phyloP scores from a whole-genome alignment of 2,113 vertebrate genomes.

The Pachypanchax playfairii region DNA sequence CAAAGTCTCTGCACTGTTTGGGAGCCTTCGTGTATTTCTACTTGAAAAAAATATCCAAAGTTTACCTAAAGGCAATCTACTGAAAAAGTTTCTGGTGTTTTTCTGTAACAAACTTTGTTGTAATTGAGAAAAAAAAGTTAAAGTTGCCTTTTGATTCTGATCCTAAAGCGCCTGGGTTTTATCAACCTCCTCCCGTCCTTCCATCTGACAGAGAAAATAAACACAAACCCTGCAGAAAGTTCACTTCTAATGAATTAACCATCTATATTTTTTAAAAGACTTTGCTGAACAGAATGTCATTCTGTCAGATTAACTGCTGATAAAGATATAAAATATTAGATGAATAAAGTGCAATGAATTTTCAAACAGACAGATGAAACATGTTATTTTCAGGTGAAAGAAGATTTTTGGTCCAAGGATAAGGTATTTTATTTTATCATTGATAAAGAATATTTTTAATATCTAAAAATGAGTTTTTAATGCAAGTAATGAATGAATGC shows the following conservation, averaged over 20 bases:
- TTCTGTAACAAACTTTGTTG: slow-evolving; percentile 12
- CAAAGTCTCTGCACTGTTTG: slow-evolving; percentile 23
- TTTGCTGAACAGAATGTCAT: neutral
- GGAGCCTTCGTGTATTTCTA: slow-evolving; percentile 49
- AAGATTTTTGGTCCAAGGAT: too few species aligned
- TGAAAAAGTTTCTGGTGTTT: slow-evolving; percentile 30
- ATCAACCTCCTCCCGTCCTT: slow-evolving; percentile 26
- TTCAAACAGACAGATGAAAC: too few species aligned
- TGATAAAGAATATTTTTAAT: too few species aligned
- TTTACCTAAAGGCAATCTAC: slow-evolving; percentile 15
- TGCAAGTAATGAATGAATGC: too few species aligned
- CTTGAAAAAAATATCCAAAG: slow-evolving; percentile 16
- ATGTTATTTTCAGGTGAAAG: too few species aligned
- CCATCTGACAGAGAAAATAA: slow-evolving; percentile 28
- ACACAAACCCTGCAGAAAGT: too few species aligned
- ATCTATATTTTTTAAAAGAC: too few species aligned
- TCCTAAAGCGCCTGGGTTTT: slow-evolving; percentile 22
- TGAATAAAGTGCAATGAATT: too few species aligned
- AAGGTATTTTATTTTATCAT: too few species aligned
- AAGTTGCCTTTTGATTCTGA: neutral
- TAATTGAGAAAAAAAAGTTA: slow-evolving; percentile 9
- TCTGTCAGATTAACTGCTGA: too few species aligned
- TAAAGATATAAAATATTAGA: too few species aligned
- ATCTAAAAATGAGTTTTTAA: too few species aligned
- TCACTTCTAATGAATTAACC: neutral